Evolutionary conservation across 2,888 invertebrate species (phyloP).

Genomic region (Sarcophaga caerulescens): DNA sequence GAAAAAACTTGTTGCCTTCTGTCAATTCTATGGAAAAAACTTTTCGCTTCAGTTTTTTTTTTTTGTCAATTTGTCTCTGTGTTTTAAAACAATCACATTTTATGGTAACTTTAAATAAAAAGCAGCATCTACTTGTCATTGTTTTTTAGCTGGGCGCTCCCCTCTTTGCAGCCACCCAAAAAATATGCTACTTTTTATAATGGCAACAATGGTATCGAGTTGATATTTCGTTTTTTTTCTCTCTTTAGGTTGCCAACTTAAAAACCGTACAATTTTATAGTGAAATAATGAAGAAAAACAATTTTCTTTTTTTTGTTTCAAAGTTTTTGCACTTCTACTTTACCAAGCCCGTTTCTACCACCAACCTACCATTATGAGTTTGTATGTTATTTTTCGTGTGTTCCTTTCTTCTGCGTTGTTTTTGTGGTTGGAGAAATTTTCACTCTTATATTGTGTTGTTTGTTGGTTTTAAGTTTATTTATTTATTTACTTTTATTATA

Average conservation of each 20-base stretch:
- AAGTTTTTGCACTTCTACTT: constrained; percentile 4
- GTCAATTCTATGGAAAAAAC: constrained; percentile 14
- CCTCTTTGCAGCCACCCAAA: constrained; percentile 7
- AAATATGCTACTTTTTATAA: constrained; percentile 20
- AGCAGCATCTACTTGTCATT: constrained; percentile 66
- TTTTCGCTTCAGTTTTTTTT: background rate
- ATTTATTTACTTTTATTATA: constrained; percentile 57
- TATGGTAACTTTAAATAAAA: constrained; percentile 65
- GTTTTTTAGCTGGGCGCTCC: constrained; percentile 27
- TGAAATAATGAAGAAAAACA: constrained; percentile 45
- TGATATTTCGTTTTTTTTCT: constrained; percentile 23
- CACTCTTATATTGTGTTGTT: constrained; percentile 32
- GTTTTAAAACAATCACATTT: constrained; percentile 68
- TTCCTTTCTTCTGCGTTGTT: constrained; percentile 20
- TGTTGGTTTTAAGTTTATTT: constrained; percentile 48
- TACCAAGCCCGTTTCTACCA: no score
- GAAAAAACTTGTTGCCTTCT: constrained; percentile 65
- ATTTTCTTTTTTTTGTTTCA: background rate
- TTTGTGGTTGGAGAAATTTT: background rate
- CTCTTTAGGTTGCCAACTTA: constrained; percentile 50
- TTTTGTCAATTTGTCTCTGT: constrained; percentile 32
- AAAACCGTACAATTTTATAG: constrained; percentile 58
- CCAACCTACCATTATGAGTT: constrained; percentile 51
- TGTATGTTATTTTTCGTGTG: constrained; percentile 32
- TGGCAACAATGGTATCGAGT: constrained; percentile 49